phyloP scores from a whole-genome alignment of 2,113 vertebrate genomes.

The Tursiops truncatus region DNA sequence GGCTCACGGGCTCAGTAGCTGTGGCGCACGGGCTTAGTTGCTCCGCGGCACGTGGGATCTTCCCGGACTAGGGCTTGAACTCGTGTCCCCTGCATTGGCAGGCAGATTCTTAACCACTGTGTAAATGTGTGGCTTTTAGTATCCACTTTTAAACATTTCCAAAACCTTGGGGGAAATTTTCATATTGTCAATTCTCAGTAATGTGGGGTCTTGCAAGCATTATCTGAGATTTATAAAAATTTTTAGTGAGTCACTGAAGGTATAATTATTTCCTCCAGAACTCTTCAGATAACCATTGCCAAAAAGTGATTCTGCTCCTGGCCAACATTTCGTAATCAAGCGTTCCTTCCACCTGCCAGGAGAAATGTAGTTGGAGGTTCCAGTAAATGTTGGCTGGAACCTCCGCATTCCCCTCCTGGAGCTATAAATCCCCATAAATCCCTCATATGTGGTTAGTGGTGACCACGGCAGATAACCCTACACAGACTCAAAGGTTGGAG shows the following conservation, averaged over 20 bases:
- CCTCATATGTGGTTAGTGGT: not conserved
- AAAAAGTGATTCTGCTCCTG: not conserved
- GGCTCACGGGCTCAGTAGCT: no score
- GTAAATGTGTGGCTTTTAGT: not conserved
- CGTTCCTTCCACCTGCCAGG: not conserved
- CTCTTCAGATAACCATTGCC: not conserved
- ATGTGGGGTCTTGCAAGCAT: not conserved
- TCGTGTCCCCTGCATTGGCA: no score
- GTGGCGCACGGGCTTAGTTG: no score
- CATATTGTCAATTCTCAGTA: not conserved
- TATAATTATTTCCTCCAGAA: not conserved
- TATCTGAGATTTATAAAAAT: not conserved
- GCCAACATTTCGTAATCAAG: not conserved
- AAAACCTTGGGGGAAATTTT: not conserved
- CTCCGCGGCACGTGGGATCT: no score
- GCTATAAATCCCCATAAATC: not conserved
- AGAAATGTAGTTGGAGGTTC: not conserved
- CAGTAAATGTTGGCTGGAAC: not conserved
- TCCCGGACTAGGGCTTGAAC: no score
- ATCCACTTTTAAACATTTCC: not conserved
- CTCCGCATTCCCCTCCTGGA: not conserved
- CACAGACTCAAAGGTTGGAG: not conserved
- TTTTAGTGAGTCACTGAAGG: not conserved
- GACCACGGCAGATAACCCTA: not conserved
- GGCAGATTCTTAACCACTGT: no score